A percentile compares a stretch with the other conserved stretches of the same genome.
These are phyloP conservation scores for Catalaphyllia jardinei DNA, from an alignment of 64 coral and sea anemone genomes.

Conservation along the genomic window DNA sequence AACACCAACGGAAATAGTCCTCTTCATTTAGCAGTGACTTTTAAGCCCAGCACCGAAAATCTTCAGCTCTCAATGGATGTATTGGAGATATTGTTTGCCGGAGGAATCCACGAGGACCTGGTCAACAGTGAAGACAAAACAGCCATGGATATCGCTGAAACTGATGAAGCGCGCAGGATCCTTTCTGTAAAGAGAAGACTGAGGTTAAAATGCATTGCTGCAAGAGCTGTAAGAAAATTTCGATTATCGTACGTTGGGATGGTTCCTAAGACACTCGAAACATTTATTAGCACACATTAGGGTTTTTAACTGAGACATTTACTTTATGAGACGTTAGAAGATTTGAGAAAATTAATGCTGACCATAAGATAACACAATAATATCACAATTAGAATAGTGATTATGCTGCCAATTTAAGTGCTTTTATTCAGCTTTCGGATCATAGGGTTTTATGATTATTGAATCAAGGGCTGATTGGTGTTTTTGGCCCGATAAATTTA, in stretches of 20 bases:
- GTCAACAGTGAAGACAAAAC: constrained; percentile 52
- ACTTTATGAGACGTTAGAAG: too few relatives aligned
- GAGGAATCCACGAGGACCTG: constrained; percentile 60
- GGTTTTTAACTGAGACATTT: too few relatives aligned
- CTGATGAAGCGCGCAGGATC: constrained; percentile 43
- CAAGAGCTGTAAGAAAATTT: constrained; percentile 50
- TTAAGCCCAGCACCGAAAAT: constrained; percentile 30
- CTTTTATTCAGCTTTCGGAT: too few relatives aligned
- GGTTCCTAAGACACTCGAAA: constrained; percentile 65
- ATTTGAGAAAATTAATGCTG: too few relatives aligned
- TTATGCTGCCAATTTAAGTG: too few relatives aligned
- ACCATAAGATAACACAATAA: too few relatives aligned
- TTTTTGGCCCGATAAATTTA: too few relatives aligned
- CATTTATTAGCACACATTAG: constrained; percentile 62
- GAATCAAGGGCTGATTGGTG: too few relatives aligned
- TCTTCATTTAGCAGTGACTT: constrained; percentile 56
- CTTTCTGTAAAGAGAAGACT: constrained; percentile 42
- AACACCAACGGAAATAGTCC: constrained; percentile 62
- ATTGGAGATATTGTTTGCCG: constrained; percentile 41
- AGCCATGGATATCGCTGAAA: constrained; percentile 52
- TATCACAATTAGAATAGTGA: too few relatives aligned
- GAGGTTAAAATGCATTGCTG: constrained; percentile 70
- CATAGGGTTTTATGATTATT: too few relatives aligned
- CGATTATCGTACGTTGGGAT: constrained; percentile 54
- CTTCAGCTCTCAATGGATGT: constrained; percentile 34